These are phyloP conservation scores for Limenitis camilla DNA, from an alignment of 2,888 invertebrate species.

Conservation along the genomic window DNA sequence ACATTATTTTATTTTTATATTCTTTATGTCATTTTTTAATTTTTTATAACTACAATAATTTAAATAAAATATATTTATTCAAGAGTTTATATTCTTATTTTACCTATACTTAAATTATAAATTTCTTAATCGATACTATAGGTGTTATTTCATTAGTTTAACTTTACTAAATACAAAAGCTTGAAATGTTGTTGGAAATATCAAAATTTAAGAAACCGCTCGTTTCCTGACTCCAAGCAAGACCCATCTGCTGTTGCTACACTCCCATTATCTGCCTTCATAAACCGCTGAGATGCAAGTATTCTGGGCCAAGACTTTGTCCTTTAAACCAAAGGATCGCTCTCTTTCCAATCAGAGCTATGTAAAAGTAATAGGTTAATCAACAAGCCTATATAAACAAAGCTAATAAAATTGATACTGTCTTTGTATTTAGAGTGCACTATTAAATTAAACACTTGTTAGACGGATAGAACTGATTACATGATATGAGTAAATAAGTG, in stretches of 20 bases:
- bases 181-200: neutral
- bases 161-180: no score
- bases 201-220: constrained; percentile 17
- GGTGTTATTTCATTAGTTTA: no score
- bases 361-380: constrained; percentile 1
- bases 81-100: no score
- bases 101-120: no score
- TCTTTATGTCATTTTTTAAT: no score
- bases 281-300: constrained; percentile 61
- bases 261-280: constrained; percentile 57
- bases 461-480: constrained; percentile 28
- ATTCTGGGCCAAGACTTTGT: constrained; percentile 49
- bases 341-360: constrained; percentile 8
- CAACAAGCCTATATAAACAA: constrained; percentile 3
- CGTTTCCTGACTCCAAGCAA: constrained; percentile 35
- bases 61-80: no score
- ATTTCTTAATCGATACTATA: no score
- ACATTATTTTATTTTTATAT: no score
- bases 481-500: no score
- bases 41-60: no score
- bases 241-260: constrained; percentile 58
- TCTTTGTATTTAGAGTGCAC: constrained; percentile 30
- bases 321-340: constrained; percentile 29
- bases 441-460: constrained; percentile 25
- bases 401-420: constrained; percentile 45